phyloP scores from a whole-genome alignment of 2,888 invertebrate species.

The Agonopterix subpropinquella region DNA sequence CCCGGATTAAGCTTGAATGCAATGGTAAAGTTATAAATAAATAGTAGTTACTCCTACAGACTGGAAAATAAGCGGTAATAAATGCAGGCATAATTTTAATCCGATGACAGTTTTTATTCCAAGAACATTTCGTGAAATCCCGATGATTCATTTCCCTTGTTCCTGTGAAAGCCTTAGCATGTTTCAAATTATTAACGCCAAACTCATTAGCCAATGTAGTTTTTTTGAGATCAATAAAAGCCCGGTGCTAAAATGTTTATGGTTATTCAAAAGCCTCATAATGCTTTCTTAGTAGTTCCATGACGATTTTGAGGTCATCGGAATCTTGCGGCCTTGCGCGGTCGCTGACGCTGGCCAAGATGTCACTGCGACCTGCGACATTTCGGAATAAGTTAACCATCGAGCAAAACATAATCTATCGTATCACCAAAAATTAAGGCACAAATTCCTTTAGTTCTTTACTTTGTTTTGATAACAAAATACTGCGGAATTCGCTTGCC shows the following conservation, averaged over 20 bases:
- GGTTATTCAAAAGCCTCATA: background rate
- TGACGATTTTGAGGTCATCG: conserved; percentile 60
- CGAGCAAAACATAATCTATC: conserved; percentile 13
- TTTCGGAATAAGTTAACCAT: conserved; percentile 26
- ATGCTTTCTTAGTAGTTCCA: conserved; percentile 32
- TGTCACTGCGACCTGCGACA: conserved; percentile 54
- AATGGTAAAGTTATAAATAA: too few species aligned
- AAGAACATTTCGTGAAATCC: too few species aligned
- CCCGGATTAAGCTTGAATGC: too few species aligned
- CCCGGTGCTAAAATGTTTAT: background rate
- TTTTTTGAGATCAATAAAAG: background rate
- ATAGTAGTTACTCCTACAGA: too few species aligned
- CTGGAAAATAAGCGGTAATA: too few species aligned
- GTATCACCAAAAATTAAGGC: conserved; percentile 19
- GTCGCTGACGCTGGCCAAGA: conserved; percentile 56
- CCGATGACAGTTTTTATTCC: background rate
- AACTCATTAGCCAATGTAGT: background rate
- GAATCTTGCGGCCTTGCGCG: conserved; percentile 66
- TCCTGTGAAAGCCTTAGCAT: too few species aligned
- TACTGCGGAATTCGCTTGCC: conserved; percentile 18
- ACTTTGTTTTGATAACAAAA: conserved; percentile 14
- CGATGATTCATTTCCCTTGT: too few species aligned
- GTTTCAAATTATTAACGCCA: background rate
- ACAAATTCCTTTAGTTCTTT: conserved; percentile 15
- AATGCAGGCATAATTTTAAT: background rate